Conservation (phyloP, 2,797 vertebrate genomes). For the Emys orbicularis region DNA sequence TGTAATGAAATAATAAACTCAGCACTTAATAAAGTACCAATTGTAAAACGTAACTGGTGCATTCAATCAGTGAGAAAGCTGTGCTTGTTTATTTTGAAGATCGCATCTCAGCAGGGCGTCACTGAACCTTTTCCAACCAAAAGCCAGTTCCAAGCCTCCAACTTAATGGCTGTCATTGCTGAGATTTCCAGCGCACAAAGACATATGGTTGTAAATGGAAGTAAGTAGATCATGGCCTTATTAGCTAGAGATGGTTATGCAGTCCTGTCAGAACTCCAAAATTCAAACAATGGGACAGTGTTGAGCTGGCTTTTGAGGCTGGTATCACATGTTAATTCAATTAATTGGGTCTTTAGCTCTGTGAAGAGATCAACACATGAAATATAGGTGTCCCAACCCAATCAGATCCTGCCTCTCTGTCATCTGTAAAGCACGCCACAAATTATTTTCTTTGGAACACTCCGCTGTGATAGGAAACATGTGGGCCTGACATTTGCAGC, state of each 20-base stretch:
- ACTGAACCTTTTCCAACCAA: neutral
- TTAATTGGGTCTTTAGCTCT: slow-evolving; percentile 49
- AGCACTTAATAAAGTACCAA: neutral
- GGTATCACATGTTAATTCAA: slow-evolving; percentile 44
- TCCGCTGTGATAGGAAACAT: neutral
- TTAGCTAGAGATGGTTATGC: slow-evolving; percentile 22
- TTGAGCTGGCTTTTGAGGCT: slow-evolving; percentile 6
- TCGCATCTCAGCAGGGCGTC: fast-evolving
- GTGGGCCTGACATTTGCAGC: neutral
- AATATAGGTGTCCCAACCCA: slow-evolving; percentile 7
- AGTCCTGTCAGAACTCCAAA: slow-evolving; percentile 24
- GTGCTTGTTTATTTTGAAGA: slow-evolving; percentile 14
- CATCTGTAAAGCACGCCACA: neutral
- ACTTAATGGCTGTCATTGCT: neutral
- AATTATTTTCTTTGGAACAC: neutral
- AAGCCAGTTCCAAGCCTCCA: slow-evolving; percentile 29
- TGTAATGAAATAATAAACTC: fast-evolving
- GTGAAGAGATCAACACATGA: neutral
- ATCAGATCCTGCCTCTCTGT: neutral
- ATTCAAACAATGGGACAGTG: slow-evolving; percentile 3
- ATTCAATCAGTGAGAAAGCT: neutral
- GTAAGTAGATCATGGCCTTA: neutral
- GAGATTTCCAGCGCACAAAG: neutral
- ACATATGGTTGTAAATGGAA: neutral
- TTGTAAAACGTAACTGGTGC: neutral